Conservation (phyloP, 1,140 invertebrate species). For the Bombus huntii region DNA sequence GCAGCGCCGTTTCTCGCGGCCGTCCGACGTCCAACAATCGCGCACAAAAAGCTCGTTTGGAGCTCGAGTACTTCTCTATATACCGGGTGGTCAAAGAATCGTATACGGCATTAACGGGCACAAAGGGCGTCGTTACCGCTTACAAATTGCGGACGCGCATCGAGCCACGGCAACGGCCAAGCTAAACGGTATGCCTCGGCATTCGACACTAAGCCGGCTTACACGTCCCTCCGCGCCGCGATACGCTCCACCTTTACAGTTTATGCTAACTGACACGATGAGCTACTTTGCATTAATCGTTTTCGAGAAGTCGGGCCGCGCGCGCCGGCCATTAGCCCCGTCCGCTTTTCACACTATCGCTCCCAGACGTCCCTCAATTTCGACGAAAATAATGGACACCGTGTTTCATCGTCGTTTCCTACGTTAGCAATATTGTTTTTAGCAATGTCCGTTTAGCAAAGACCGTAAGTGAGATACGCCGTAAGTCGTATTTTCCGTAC, state of each 20-base stretch:
- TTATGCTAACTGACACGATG: constrained; percentile 64
- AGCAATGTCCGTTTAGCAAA: too few species aligned
- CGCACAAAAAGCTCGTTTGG: constrained; percentile 41
- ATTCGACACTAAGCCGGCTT: constrained; percentile 67
- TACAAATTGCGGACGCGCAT: constrained; percentile 57
- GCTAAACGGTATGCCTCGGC: constrained; percentile 30
- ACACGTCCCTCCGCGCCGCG: constrained; percentile 38
- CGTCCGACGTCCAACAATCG: constrained; percentile 7
- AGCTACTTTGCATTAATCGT: constrained; percentile 69
- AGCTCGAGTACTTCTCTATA: neutral
- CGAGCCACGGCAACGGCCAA: constrained; percentile 31
- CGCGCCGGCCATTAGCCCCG: neutral
- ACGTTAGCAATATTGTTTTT: too few species aligned
- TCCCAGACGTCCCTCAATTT: neutral
- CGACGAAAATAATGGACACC: neutral
- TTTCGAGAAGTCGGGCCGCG: constrained; percentile 40
- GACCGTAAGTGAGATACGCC: too few species aligned
- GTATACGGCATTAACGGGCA: constrained; percentile 49
- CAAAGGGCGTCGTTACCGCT: constrained; percentile 54
- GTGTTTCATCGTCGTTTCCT: too few species aligned
- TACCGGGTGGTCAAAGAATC: constrained; percentile 55
- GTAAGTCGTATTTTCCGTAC: too few species aligned
- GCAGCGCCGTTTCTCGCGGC: neutral
- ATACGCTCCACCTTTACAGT: constrained; percentile 52
- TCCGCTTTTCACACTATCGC: neutral